Evolutionary conservation across 1,140 invertebrate genomes (phyloP), one percentile per base, ranked within the genome.

Genomic region (Chymomyza costata): DNA sequence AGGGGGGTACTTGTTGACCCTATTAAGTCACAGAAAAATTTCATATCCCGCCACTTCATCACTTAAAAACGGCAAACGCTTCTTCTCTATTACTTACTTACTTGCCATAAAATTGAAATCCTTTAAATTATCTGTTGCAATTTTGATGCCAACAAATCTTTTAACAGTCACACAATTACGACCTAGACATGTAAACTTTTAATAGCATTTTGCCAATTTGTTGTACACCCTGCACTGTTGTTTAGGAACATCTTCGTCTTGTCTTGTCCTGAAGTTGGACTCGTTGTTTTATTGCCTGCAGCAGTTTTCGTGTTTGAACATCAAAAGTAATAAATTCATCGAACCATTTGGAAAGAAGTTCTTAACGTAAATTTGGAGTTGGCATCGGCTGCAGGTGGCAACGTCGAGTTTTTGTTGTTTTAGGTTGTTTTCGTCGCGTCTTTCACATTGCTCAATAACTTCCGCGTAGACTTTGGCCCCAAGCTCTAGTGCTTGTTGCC

Each of bases 291-390:
- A 76, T 78, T 50, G 71, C 71, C 71, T 78, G 71, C 71, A 78
- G 71, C 71, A 78, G 66, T 78, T 80, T 78, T 78, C 73, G 66
- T 78, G 66, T 80, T 80, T 78, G 62, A 78, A 78, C 71, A 78
- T 78, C 73, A 78, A 78, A 78, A 78, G 71, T 78, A 78, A 78
- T 78, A 78, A 78, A 78, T 78, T 78, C 73, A 78, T 78, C 71
- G 71, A 78, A 78, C 66, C 38, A 48, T n/a, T n/a, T n/a, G n/a
- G n/a, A n/a, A n/a, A n/a, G n/a, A n/a, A n/a, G n/a, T n/a, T n/a
- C n/a, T n/a, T n/a, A n/a, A n/a, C n/a, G n/a, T n/a, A n/a, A 13
- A 8, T 14, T 25, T 10, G 15, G 13, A 13, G 30, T 15, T 25
- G 25, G 3, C 21, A 25, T 38, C 28, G 21, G 34, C 14, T 45